Conservation (phyloP, 2,888 invertebrate species). For the Netelia inedita region DNA sequence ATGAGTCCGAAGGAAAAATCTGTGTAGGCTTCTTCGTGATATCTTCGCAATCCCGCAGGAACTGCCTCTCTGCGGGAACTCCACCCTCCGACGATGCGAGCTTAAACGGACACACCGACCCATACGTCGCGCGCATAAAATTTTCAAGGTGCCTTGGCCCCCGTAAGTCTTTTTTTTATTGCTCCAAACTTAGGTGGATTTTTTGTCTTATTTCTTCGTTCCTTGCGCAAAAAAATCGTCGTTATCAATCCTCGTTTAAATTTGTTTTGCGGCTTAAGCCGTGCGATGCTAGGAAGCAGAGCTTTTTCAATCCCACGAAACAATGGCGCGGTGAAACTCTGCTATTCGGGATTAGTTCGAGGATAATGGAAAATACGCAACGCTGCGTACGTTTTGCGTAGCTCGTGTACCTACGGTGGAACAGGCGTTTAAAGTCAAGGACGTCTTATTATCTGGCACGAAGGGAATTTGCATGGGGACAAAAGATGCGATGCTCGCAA, state of each 20-base stretch:
- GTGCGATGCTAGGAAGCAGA: slow-evolving; percentile 6
- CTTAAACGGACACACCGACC: slow-evolving; percentile 36
- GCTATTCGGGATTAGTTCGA: slow-evolving; percentile 38
- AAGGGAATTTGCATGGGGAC: slow-evolving; percentile 70
- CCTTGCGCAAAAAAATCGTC: slow-evolving; percentile 21
- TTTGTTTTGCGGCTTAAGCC: slow-evolving; percentile 25
- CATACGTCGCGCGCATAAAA: slow-evolving; percentile 34
- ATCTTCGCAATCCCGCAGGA: slow-evolving; percentile 47
- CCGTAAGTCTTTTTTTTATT: slow-evolving; percentile 21
- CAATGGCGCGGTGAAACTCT: slow-evolving; percentile 41
- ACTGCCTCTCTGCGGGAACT: slow-evolving; percentile 17
- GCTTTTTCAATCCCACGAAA: slow-evolving; percentile 46
- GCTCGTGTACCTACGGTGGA: slow-evolving; percentile 27
- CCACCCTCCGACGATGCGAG: slow-evolving; percentile 25
- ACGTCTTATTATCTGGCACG: slow-evolving; percentile 64
- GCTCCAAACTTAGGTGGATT: slow-evolving; percentile 9
- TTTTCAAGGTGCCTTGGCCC: slow-evolving; percentile 27
- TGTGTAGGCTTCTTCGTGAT: slow-evolving; percentile 37
- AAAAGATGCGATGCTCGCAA: slow-evolving; percentile 53
- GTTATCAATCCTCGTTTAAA: slow-evolving; percentile 31
- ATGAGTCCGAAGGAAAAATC: slow-evolving; percentile 15
- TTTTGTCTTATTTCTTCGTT: background rate
- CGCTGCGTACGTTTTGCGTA: slow-evolving; percentile 14
- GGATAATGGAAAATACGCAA: slow-evolving; percentile 42
- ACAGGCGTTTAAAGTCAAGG: slow-evolving; percentile 61